These are phyloP conservation scores for Gephyroberyx darwinii DNA, from an alignment of 2,797 vertebrate genomes.

Conservation along the genomic window DNA sequence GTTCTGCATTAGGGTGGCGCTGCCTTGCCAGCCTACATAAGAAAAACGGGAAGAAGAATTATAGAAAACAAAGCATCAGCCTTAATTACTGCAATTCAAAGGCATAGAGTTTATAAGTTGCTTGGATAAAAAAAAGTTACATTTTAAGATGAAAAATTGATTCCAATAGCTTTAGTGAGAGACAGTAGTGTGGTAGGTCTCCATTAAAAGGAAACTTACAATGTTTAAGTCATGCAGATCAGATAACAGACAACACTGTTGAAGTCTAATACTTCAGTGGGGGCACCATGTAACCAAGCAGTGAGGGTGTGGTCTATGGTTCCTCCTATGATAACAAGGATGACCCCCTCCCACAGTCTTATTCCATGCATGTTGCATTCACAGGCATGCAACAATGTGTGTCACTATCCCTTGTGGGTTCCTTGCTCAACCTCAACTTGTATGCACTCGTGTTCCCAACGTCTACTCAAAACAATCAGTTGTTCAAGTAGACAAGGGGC, in stretches of 20 bases:
- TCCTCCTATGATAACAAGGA: conserved; percentile 66
- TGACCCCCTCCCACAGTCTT: conserved; percentile 43
- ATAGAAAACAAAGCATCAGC: neutral
- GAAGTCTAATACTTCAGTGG: conserved; percentile 26
- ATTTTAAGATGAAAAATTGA: neutral
- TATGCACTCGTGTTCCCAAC: neutral
- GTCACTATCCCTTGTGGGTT: neutral
- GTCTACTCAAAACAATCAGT: neutral
- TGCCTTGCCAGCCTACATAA: conserved; percentile 83
- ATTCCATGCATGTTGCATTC: conserved; percentile 12
- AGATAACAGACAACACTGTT: conserved; percentile 5
- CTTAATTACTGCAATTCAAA: no score
- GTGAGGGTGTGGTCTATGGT: conserved; percentile 72
- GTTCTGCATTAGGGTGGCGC: conserved; percentile 95
- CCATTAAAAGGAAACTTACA: neutral
- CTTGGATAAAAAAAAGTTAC: neutral
- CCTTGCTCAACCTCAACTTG: neutral
- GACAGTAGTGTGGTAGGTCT: neutral
- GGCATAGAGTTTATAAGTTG: neutral
- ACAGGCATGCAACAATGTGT: neutral
- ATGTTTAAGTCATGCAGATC: conserved; percentile 1
- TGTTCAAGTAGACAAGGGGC: neutral
- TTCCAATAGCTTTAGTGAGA: neutral
- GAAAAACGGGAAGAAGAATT: conserved; percentile 1
- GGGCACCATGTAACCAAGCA: conserved; percentile 47